Base-by-base conservation (phyloP, 2,113 vertebrate species). In the Gymnogyps californianus region DNA sequence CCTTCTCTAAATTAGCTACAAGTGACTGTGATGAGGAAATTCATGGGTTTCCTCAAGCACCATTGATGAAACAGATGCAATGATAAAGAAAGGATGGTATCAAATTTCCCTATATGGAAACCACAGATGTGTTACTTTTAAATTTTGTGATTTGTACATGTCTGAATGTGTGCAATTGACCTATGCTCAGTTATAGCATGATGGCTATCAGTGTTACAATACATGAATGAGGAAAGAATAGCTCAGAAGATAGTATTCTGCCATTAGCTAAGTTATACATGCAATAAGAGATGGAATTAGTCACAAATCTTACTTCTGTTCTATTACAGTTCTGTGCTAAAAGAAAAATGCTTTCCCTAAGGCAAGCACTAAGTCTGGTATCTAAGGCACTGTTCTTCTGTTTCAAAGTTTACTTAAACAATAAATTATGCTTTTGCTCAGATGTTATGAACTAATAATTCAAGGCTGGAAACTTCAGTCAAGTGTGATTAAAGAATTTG, bases 381-480 rank as follows among this genome's bases (percentile, higher is more conserved):
- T 34, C 34, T 80, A 42, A 26, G 64, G 89, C 42, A 9, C 57
- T 42, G 31, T 12, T 55, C 57, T 59, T 76, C 16, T n/a, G 77
- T 86, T 95, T 80, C 79, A 51, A 87, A 95, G 83, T 96, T 91
- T 97, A 82, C 93, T 89, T 46, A 54, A 87, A 47, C 74, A 40
- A 88, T 90, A 94, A 91, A 96, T 95, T 83, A 90, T 46, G 31
- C 44, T 76, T 97, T 92, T 20, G 2, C 84, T 70, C 17, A 16
- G 82, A 61, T 26, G 49, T 83, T 96, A 66, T 96, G 95, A 95
- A 80, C 89, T 75, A 93, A 93, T 97, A 96, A 95, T 87, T 97
- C 95, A 95, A 81, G 72, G 79, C 54, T 67, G 79, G 59, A 91
- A 95, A 89, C 94, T 93, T 94, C 91, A 76, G 61, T 96, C 90